A percentile compares a stretch with the other conserved stretches of the same genome.
These are phyloP conservation scores for Gari tellinella DNA, from an alignment of 2,888 invertebrate genomes.

Conservation along the genomic window DNA sequence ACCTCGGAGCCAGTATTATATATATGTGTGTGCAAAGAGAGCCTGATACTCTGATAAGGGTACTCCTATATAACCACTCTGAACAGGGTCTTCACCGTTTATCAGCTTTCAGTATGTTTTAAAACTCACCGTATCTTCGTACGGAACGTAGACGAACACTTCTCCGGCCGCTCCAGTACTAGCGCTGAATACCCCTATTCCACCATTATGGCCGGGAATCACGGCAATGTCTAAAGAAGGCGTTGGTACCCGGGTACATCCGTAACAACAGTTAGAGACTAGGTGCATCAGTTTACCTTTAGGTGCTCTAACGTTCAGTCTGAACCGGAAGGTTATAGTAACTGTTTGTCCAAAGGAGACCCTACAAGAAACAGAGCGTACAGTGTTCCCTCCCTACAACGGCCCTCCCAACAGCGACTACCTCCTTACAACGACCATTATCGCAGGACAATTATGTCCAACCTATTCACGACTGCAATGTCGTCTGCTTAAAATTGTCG, in stretches of 20 bases:
- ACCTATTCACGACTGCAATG: no score
- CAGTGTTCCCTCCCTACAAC: no score
- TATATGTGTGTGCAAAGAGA: no score
- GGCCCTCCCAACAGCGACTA: no score
- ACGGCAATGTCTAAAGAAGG: constrained; percentile 61
- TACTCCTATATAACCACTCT: no score
- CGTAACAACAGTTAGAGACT: constrained; percentile 62
- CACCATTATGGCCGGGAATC: constrained; percentile 42
- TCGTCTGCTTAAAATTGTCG: no score
- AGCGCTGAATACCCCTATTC: constrained; percentile 47
- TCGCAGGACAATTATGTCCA: no score
- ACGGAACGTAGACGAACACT: constrained; percentile 47
- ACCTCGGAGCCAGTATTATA: no score
- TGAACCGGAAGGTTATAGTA: constrained; percentile 58
- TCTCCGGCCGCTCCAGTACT: constrained; percentile 52
- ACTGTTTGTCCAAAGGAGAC: constrained; percentile 58
- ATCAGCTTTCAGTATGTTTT: background rate
- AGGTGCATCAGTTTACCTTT: constrained; percentile 53
- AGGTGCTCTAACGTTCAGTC: constrained; percentile 28
- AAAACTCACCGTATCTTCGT: constrained; percentile 52
- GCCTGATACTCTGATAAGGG: no score
- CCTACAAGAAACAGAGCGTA: constrained; percentile 25
- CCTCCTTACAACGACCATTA: no score
- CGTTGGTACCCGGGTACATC: constrained; percentile 40
- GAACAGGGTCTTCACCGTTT: no score